phyloP scores from a whole-genome alignment of 2,888 invertebrate species.

The Automeris io region DNA sequence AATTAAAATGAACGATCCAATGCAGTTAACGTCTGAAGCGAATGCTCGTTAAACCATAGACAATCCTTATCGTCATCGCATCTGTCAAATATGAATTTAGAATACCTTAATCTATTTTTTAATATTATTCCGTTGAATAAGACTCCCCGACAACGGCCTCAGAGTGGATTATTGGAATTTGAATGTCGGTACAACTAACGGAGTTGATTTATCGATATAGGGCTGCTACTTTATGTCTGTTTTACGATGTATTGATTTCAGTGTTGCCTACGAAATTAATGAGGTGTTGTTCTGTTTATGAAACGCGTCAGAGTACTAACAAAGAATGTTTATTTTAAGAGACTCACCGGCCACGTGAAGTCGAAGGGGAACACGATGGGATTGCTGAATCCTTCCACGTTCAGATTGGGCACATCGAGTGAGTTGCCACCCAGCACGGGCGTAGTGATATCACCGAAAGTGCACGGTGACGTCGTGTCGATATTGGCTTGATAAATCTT shows the following conservation, averaged over 20 bases:
- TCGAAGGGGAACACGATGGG: constrained; percentile 94
- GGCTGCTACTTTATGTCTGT: constrained; percentile 63
- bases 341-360: constrained; percentile 98
- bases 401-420: constrained; percentile 77
- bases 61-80: constrained; percentile 66
- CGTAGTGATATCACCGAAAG: constrained; percentile 94
- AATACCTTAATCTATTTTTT: constrained; percentile 64
- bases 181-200: constrained; percentile 52
- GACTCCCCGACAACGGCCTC: constrained; percentile 46
- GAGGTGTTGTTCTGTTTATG: constrained; percentile 36
- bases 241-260: constrained; percentile 63
- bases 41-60: constrained; percentile 63
- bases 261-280: constrained; percentile 46
- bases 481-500: constrained; percentile 97
- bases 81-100: constrained; percentile 70
- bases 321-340: background rate
- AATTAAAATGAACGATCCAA: constrained; percentile 63
- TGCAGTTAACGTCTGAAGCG: constrained; percentile 57
- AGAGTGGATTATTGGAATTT: constrained; percentile 65
- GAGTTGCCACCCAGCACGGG: constrained; percentile 90
- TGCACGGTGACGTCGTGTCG: constrained; percentile 93
- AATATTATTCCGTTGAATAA: constrained; percentile 59
- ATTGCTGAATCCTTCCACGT: constrained; percentile 84
- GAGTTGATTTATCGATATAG: constrained; percentile 64
- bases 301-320: constrained; percentile 15